Conservation (phyloP, 2,888 invertebrate species). For the Ornithoptera priamus region DNA sequence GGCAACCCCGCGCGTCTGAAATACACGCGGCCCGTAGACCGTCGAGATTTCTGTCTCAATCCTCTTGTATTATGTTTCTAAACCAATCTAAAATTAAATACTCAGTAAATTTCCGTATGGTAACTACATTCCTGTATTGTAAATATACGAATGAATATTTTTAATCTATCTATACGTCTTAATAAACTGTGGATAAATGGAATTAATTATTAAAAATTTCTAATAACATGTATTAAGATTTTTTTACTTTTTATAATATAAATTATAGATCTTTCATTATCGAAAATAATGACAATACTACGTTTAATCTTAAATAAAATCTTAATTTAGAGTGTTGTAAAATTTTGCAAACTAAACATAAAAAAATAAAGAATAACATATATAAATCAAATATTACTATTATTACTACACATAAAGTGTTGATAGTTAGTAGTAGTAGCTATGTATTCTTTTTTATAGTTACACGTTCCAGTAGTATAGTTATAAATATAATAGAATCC, state of each 20-base stretch:
- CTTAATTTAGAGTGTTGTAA: too few relatives aligned
- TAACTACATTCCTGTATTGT: slow-evolving; percentile 6
- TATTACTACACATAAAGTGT: too few relatives aligned
- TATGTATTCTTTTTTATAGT: background rate
- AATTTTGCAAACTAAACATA: too few relatives aligned
- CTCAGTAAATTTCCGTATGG: slow-evolving; percentile 17
- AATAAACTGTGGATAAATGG: too few relatives aligned
- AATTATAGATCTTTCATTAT: too few relatives aligned
- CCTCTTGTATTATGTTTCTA: slow-evolving; percentile 22
- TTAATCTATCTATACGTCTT: background rate
- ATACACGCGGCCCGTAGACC: slow-evolving; percentile 49
- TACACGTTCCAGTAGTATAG: background rate
- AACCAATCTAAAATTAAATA: slow-evolving; percentile 14
- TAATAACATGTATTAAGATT: too few relatives aligned
- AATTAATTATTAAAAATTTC: too few relatives aligned
- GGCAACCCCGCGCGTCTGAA: slow-evolving; percentile 63
- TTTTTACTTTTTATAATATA: too few relatives aligned
- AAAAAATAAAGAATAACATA: too few relatives aligned
- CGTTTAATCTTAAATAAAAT: too few relatives aligned
- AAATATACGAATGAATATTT: slow-evolving; percentile 2
- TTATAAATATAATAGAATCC: background rate
- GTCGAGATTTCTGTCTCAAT: slow-evolving; percentile 30
- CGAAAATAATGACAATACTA: too few relatives aligned
- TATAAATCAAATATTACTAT: too few relatives aligned
- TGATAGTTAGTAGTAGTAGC: background rate